A percentile compares a stretch with the other conserved stretches of the same genome.
These are phyloP conservation scores for Coelopa frigida DNA, from an alignment of 1,140 invertebrate species.

Conservation along the genomic window DNA sequence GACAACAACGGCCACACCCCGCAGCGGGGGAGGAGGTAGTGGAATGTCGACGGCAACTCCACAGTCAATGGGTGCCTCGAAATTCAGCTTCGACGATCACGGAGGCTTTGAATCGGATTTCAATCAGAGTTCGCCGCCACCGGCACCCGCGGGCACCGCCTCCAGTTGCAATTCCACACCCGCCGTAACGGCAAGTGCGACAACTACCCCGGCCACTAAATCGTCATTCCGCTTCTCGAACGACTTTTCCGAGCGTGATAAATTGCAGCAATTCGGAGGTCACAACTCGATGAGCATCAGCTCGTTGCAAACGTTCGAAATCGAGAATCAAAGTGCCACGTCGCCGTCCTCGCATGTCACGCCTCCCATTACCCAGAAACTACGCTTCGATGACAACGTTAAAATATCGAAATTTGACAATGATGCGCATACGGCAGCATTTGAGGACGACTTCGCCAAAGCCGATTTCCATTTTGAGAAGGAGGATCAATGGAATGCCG, in stretches of 20 bases:
- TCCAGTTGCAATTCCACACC: constrained; percentile 40
- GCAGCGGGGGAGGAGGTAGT: constrained; percentile 16
- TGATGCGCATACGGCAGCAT: too few species aligned
- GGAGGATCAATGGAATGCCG: constrained; percentile 25
- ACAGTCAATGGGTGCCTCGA: too few species aligned
- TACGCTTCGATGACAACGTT: constrained; percentile 43
- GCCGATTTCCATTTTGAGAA: constrained; percentile 42
- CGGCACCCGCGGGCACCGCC: constrained; percentile 35
- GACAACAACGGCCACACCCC: constrained; percentile 30
- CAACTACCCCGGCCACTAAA: constrained; percentile 22
- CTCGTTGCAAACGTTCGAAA: constrained; percentile 12
- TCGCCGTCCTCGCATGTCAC: constrained; percentile 14
- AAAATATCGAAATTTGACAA: constrained; percentile 44
- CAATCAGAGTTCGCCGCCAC: constrained; percentile 37
- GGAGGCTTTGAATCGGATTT: constrained; percentile 44
- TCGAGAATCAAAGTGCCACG: constrained; percentile 7
- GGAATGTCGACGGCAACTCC: too few species aligned
- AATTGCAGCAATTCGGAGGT: constrained; percentile 16
- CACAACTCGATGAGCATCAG: constrained; percentile 4
- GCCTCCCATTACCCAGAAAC: constrained; percentile 37
- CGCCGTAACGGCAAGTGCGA: constrained; percentile 18
- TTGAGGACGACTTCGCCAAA: constrained; percentile 43
- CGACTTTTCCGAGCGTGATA: constrained; percentile 51
- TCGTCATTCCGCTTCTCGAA: constrained; percentile 50
- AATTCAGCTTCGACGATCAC: constrained; percentile 42